Percentiles rank a stretch among this genome's conserved stretches.
Conservation (phyloP, 2,113 vertebrate species). For the Pseudolaguvia tuberculata region DNA sequence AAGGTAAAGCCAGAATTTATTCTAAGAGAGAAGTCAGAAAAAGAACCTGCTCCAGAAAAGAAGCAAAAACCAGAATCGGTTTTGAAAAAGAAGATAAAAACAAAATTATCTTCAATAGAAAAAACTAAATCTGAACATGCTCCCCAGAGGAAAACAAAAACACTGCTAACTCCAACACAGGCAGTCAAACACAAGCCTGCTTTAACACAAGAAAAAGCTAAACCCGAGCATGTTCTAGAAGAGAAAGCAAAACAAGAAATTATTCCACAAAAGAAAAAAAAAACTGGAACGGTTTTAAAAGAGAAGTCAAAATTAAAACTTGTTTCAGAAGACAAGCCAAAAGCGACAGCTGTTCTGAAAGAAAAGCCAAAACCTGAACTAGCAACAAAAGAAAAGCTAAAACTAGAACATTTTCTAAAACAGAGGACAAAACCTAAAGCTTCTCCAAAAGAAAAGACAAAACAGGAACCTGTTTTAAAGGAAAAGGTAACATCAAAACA, state of each 20-base stretch:
- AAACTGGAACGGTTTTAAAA: slow-evolving; percentile 31
- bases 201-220: background rate
- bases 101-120: too few species aligned
- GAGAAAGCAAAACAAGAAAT: background rate
- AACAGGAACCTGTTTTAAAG: slow-evolving; percentile 13
- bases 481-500: slow-evolving; percentile 28
- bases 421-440: background rate
- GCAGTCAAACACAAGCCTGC: background rate
- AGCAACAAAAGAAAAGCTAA: background rate
- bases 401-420: background rate
- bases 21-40: slow-evolving; percentile 33
- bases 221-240: background rate
- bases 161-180: slow-evolving; percentile 3
- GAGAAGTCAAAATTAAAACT: slow-evolving; percentile 35
- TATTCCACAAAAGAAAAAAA: background rate
- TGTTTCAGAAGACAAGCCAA: slow-evolving; percentile 30
- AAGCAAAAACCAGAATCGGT: background rate
- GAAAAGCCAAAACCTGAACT: background rate
- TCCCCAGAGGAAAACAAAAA: slow-evolving; percentile 4
- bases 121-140: background rate
- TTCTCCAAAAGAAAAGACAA: background rate
- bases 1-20: background rate
- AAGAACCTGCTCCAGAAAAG: background rate
- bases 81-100: background rate
- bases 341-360: background rate